Evolutionary conservation across 2,797 vertebrate genomes (phyloP), one percentile per base, ranked within the genome.

Genomic region (Acipenser oxyrinchus): DNA sequence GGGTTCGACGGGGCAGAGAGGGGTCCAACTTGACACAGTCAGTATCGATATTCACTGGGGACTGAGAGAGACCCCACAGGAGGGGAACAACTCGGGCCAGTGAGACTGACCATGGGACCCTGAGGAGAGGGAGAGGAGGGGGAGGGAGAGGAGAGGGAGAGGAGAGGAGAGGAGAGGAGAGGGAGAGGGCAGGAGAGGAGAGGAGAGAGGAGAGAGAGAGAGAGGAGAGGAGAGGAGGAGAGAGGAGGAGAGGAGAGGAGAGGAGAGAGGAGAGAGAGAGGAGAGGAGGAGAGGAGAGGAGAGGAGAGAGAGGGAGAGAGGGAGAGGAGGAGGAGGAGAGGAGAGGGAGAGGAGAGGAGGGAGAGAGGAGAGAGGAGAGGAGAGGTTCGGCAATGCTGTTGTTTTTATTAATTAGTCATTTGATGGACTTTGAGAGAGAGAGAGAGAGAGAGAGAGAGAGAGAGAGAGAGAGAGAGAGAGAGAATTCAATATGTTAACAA

Each of bases 41-140:
- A 0, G 84, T 92, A 4, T 76, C 77, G 72, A 97, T 86, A 1
- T 95, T 79, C 8, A 96, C 83, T 4, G 95, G 95, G 0, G 94
- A 98, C 77, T 98, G 95, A 7, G 88, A 83, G 0, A 69, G 77
- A 13, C 91, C 85, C 89, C 89, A 5, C 95, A 97, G 0, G 87
- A 87, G 0, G 93, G 90, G 68, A 89, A 93, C 23, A 76, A 73
- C 60, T 84, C 70, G 2, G 86, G 69, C 95, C 95, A 96, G 49
- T 89, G 85, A 0, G 86, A 82, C 81, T 95, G 93, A 60, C 94
- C 94, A 0, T 88, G 84, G 65, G 86, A 73, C 18, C 94, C 94
- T 96, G 80, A 12, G 59, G 48, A 51, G 48, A n/a, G 4, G 2
- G 0, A 10, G 18, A 51, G 60, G 60, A 62, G 2, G 8, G 15